These are phyloP conservation scores for Suricata suricatta DNA, from an alignment of 2,113 vertebrate species.

Conservation along the genomic window DNA sequence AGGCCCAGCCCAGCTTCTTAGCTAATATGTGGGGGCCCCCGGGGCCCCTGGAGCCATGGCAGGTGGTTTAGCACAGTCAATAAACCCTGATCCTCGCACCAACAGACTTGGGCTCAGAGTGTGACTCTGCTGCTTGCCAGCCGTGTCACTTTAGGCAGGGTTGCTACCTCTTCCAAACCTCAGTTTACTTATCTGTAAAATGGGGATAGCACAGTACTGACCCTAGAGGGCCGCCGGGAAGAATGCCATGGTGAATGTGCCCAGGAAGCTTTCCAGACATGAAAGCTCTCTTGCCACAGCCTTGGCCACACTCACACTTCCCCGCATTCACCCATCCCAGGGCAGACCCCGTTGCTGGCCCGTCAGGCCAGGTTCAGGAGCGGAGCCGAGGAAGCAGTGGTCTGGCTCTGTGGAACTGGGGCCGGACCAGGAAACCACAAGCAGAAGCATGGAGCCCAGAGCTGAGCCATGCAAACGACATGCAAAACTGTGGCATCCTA, in stretches of 20 bases:
- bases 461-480: conserved; percentile 58
- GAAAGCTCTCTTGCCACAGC: fast-evolving
- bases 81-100: not conserved
- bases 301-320: not conserved
- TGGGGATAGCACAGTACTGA: fast-evolving
- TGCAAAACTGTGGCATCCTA: conserved; percentile 30
- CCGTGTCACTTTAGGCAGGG: not conserved
- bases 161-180: not conserved
- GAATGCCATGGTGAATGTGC: fast-evolving
- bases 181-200: not conserved
- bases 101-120: not conserved
- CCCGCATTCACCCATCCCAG: not conserved
- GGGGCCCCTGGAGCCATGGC: not conserved
- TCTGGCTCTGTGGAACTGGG: not conserved
- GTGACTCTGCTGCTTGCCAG: not conserved
- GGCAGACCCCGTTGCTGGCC: not conserved
- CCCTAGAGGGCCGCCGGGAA: not conserved
- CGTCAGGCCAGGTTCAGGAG: not conserved
- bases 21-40: not conserved
- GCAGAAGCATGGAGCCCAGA: not conserved
- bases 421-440: conserved; percentile 40
- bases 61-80: not conserved
- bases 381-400: not conserved
- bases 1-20: not conserved
- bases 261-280: fast-evolving